These are phyloP conservation scores for Priocnemis perturbator DNA, from an alignment of 2,888 invertebrate species.

Conservation along the genomic window DNA sequence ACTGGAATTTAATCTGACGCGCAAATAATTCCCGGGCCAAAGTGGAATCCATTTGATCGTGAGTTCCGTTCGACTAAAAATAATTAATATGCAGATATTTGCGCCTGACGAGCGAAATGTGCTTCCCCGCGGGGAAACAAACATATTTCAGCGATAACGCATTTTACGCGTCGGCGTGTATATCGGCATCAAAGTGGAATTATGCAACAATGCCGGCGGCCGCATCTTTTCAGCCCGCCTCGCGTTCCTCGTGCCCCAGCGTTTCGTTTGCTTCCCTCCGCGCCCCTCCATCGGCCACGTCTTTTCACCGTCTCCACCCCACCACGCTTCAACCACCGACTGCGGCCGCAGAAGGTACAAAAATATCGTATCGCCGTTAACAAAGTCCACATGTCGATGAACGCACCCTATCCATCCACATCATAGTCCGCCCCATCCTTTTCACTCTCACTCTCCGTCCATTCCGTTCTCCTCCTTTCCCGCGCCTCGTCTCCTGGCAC, in stretches of 20 bases:
- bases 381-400: too few species aligned
- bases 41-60: constrained; percentile 24
- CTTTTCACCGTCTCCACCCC: too few species aligned
- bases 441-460: neutral
- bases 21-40: constrained; percentile 11
- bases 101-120: constrained; percentile 13
- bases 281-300: too few species aligned
- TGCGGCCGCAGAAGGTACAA: too few species aligned
- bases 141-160: constrained; percentile 1
- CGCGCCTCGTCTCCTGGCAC: neutral
- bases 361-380: too few species aligned
- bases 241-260: too few species aligned
- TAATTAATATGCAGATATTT: constrained; percentile 34
- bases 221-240: too few species aligned
- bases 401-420: too few species aligned
- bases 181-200: constrained; percentile 6
- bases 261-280: too few species aligned
- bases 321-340: too few species aligned
- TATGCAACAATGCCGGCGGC: neutral
- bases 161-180: neutral
- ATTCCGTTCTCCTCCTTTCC: neutral
- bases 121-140: neutral
- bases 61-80: constrained; percentile 10
- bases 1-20: constrained; percentile 18
- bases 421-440: too few species aligned